A percentile compares a stretch with the other conserved stretches of the same genome.
These are phyloP conservation scores for Pempheris klunzingeri DNA, from an alignment of 2,797 vertebrate species.

Conservation along the genomic window DNA sequence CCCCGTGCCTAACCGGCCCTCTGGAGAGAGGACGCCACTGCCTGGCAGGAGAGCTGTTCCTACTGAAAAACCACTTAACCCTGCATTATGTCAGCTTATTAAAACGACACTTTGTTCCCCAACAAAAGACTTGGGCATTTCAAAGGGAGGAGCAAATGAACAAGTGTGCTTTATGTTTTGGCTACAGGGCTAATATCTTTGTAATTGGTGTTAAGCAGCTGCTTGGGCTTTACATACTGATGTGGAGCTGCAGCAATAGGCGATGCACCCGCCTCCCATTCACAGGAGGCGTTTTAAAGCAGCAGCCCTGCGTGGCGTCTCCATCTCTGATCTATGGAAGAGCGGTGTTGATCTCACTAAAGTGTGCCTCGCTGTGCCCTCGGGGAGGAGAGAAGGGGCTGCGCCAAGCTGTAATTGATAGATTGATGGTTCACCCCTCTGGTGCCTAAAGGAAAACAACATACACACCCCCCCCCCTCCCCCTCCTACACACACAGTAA, in stretches of 20 bases:
- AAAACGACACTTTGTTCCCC: slow-evolving; percentile 48
- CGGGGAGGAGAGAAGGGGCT: slow-evolving; percentile 27
- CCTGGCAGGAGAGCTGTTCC: slow-evolving; percentile 8
- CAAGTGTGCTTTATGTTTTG: slow-evolving; percentile 44
- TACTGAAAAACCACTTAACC: slow-evolving; percentile 33
- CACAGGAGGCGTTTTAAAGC: slow-evolving; percentile 24
- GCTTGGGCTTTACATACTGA: slow-evolving; percentile 53
- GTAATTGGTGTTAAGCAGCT: slow-evolving; percentile 70
- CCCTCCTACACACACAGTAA: slow-evolving; percentile 6
- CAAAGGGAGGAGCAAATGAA: slow-evolving; percentile 19
- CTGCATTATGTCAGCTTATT: slow-evolving; percentile 33
- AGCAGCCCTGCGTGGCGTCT: slow-evolving; percentile 9
- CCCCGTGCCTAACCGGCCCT: slow-evolving; percentile 4
- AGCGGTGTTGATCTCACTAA: slow-evolving; percentile 38
- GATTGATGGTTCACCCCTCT: slow-evolving; percentile 64
- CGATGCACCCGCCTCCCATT: slow-evolving; percentile 1
- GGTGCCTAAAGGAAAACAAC: slow-evolving; percentile 39
- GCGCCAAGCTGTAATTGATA: slow-evolving; percentile 64
- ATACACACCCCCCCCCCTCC: background rate
- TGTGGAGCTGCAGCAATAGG: slow-evolving; percentile 21
- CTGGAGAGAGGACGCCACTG: slow-evolving; percentile 22
- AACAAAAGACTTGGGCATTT: slow-evolving; percentile 32
- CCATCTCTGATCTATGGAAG: slow-evolving; percentile 40
- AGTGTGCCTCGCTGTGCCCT: slow-evolving; percentile 48
- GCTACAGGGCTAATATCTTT: slow-evolving; percentile 55